Base-by-base conservation (phyloP, 2,113 vertebrate species). In the Elanus axillaris region DNA sequence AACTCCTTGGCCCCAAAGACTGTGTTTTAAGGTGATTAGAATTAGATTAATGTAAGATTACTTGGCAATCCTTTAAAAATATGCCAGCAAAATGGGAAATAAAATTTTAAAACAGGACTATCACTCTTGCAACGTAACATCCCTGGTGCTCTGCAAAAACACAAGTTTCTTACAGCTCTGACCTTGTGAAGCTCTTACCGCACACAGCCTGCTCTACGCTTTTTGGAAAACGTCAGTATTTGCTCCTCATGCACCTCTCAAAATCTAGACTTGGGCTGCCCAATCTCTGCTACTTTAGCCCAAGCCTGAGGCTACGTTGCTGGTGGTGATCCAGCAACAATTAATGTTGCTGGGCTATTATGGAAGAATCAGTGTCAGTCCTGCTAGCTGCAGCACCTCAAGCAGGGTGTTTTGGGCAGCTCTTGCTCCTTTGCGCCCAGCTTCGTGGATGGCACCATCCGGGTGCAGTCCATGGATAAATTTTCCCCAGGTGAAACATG, bases 31-130 rank as follows among this genome's bases (percentile, higher is more conserved):
- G 26, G 62, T 75, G 75, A 94, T 96, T 83, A 83, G 42, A 94
- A 95, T 94, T 42, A 94, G 45, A 96, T 93, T 92, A 96, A 93
- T 90, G 34, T n/a, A 86, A 86, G 59, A 96, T 95, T 90, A 92
- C 72, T 74, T 31, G 63, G 71, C 78, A 92, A 80, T 86, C 29
- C 63, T 93, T 93, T 94, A 90, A 82, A 96, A 91, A 95, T 45
- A 67, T 53, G 62, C 67, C 72, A 93, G 63, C 20, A 95, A 96
- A 96, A 88, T 16, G 29, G 42, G 75, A 93, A 92, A 90, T 86
- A 88, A 83, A 82, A 88, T 71, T 94, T 93, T 80, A 77, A 94
- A 92, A 31, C 50, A 77, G 40, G 23, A 23, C 85, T 53, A 79
- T 76, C 81, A 76, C 53, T 89, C 84, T 64, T 68, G 52, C 48